Base-by-base conservation (phyloP, 2,797 vertebrate genomes). In the Sebastes jordani region DNA sequence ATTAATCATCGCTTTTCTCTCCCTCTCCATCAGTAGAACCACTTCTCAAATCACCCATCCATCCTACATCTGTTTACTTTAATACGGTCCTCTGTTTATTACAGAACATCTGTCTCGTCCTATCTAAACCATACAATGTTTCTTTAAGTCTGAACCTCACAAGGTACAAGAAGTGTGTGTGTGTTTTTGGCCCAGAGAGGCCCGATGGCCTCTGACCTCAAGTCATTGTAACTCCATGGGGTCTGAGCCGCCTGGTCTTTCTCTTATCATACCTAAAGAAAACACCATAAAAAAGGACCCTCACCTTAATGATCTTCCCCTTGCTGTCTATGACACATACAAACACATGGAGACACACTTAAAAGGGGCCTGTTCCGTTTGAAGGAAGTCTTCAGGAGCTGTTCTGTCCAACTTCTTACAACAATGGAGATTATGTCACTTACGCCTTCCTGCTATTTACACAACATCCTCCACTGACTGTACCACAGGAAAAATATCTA, bases 381-480 rank as follows among this genome's bases (percentile, higher is more conserved):
- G 5, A 79, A 79, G 71, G 36, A 67, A 54, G 30, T 38, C 23
- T 76, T 63, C 27, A 27, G 36, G 52, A 74, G 38, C 14, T 55
- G 16, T 61, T 65, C 27, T 42, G 22, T 65, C 49, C 52, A 80
- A 62, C 23, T n/a, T 77, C 9, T 56, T 52, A 34, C 55, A 85
- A 80, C 72, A 80, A 55, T 52, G 76, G 60, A 58, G 18, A 54
- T 34, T 68, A 16, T 46, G 29, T 71, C 67, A 54, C 63, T 18
- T 34, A 76, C 36, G 63, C 54, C 30, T 68, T 78, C 80, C 82
- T 67, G 38, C 59, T 56, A 81, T 78, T 74, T 82, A 83, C 52
- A 7, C 61, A 81, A 75, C 82, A 76, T n/a, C 25, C 59, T 64
- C 49, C 16, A 55, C 62, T 36, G 32, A 55, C 62, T 11, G 29